A percentile compares a stretch with the other conserved stretches of the same genome.
Conservation (phyloP, 2,113 vertebrate species). For the Patagioenas fasciata region DNA sequence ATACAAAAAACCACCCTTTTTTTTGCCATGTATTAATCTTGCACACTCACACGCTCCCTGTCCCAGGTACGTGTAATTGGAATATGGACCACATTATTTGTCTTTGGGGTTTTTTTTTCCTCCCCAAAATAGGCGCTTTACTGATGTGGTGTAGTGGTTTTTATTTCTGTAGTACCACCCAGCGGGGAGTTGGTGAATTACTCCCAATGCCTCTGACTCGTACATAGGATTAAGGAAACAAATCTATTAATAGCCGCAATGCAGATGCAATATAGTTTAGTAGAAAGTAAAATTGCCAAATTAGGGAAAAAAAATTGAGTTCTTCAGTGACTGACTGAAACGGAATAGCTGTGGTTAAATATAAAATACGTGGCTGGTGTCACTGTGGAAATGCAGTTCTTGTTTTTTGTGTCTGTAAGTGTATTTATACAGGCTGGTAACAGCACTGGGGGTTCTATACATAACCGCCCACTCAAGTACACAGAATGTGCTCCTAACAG, state of each 20-base stretch:
- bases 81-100: rapidly evolving
- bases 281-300: neutral
- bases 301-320: neutral
- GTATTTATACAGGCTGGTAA: neutral
- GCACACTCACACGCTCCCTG: rapidly evolving
- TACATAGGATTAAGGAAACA: neutral
- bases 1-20: rapidly evolving
- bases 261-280: neutral
- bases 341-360: neutral
- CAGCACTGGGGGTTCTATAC: neutral
- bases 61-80: neutral
- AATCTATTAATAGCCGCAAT: conserved; percentile 34
- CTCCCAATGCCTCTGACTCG: rapidly evolving
- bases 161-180: conserved; percentile 21
- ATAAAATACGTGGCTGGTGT: neutral
- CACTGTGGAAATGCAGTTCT: neutral
- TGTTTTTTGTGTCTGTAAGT: neutral
- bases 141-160: rapidly evolving
- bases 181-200: neutral
- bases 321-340: neutral
- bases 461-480: neutral
- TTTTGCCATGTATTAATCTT: rapidly evolving
- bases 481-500: neutral
- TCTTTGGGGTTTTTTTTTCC: neutral
- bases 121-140: rapidly evolving